Conservation (phyloP, 2,113 vertebrate species). For the Girardinichthys multiradiatus region DNA sequence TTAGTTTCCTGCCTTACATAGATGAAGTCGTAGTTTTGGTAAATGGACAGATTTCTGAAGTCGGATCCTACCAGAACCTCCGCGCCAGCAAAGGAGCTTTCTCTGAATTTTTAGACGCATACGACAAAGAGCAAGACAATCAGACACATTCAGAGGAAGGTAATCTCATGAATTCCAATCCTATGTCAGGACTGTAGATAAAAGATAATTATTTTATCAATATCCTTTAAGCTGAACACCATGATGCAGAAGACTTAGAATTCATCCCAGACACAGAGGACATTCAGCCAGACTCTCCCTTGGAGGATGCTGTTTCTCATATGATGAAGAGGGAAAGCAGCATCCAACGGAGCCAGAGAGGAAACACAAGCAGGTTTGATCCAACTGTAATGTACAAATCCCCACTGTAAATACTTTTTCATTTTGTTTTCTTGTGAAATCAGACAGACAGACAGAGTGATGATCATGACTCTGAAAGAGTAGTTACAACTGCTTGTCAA, state of each 20-base stretch:
- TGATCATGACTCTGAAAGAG: not conserved
- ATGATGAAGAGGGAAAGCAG: constrained; percentile 85
- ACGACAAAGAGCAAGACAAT: constrained; percentile 76
- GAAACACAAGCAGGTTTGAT: constrained; percentile 79
- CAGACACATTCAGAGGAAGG: constrained; percentile 59
- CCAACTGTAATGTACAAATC: not conserved
- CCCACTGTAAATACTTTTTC: not conserved
- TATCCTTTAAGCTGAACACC: constrained; percentile 18
- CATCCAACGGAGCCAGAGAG: constrained; percentile 73
- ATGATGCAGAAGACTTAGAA: constrained; percentile 70
- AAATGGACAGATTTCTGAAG: constrained; percentile 86
- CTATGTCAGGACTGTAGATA: not conserved
- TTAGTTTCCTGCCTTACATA: constrained; percentile 88
- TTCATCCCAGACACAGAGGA: constrained; percentile 56
- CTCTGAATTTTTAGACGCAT: constrained; percentile 88
- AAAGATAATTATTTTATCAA: not conserved
- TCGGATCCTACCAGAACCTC: constrained; percentile 88
- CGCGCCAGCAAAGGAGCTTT: constrained; percentile 86
- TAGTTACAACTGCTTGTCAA: too few relatives aligned
- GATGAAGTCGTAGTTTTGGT: constrained; percentile 91
- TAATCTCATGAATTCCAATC: constrained; percentile 15
- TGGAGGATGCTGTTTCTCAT: constrained; percentile 82
- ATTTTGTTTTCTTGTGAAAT: not conserved
- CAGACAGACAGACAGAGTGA: not conserved
- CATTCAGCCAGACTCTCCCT: constrained; percentile 75